A percentile compares a stretch with the other conserved stretches of the same genome.
Evolutionary conservation across 2,113 vertebrate genomes (phyloP).

Genomic region (Stegostoma tigrinum): DNA sequence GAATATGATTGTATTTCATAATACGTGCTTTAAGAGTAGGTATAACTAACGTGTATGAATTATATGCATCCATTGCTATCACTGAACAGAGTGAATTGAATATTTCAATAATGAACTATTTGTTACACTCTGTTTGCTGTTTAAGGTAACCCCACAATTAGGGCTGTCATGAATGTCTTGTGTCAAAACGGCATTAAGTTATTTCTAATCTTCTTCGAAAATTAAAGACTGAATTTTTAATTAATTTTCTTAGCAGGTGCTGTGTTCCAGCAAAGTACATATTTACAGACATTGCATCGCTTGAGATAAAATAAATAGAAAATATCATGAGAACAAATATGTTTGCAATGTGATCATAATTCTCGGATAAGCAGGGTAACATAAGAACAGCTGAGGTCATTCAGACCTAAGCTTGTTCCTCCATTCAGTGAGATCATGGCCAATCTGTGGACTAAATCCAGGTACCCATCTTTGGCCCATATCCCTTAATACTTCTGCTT

Average conservation of each 20-base stretch:
- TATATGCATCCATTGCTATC: background rate
- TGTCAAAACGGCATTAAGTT: background rate
- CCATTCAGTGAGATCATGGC: too few species aligned
- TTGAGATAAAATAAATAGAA: background rate
- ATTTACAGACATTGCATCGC: background rate
- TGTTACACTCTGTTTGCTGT: background rate
- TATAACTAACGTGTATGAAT: background rate
- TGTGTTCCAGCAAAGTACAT: background rate
- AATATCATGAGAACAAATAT: background rate
- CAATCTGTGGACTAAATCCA: too few species aligned
- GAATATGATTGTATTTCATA: background rate
- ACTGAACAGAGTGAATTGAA: background rate
- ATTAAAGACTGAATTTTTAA: background rate
- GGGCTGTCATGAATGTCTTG: slow-evolving; percentile 35
- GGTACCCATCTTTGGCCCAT: too few species aligned
- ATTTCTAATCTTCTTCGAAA: background rate
- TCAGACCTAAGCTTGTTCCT: too few species aligned
- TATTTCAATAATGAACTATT: slow-evolving; percentile 14
- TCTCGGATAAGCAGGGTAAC: background rate
- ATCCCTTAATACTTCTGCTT: too few species aligned
- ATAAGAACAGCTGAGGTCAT: too few species aligned
- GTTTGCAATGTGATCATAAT: background rate
- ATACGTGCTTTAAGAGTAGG: slow-evolving; percentile 29
- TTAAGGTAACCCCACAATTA: slow-evolving; percentile 7
- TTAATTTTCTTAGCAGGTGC: background rate